Base-by-base conservation (phyloP, 2,113 vertebrate genomes). In the Nyctibius bracteatus region DNA sequence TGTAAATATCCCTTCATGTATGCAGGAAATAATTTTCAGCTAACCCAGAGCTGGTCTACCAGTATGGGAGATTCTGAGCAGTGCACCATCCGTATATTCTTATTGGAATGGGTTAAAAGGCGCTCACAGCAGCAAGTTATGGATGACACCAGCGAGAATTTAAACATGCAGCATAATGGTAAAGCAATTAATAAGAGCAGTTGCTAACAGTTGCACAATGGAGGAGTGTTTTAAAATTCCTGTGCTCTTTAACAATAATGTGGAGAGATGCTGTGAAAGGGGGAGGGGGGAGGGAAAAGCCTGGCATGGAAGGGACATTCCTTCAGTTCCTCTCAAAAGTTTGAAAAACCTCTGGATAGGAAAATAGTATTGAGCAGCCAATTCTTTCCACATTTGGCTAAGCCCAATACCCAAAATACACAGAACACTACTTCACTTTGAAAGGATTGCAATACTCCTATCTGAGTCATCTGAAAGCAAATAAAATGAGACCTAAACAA, bases 401-500 rank as follows among this genome's bases (percentile, higher is more conserved):
- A 96, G 94, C 82, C 80, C 52, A 77, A 46, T 95, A 89, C 97
- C 96, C 95, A 96, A 98, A 98, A 98, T 97, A 98, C 97, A 98
- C 96, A 98, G 86, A 97, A 90, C 96, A 96, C 95, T 96, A 95
- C 97, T 97, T 95, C 58, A 59, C 96, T 98, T 97, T 97, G 97
- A 98, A 98, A 97, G 95, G 97, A 97, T 97, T 97, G 96, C 97
- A 95, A 96, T 96, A 97, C 96, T 97, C 97, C 97, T 98, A 98
- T 98, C 97, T 98, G 98, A 98, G 97, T 98, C 98, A 98, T 98
- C 97, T 95, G 94, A 98, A 98, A 98, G 96, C 98, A 98, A 98
- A 98, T 98, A 98, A 97, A 98, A 97, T 96, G 97, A 98, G 96
- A 97, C 97, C 97, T 98, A 98, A 98, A 98, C 98, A 98, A 98